A percentile compares a stretch with the other conserved stretches of the same genome.
Conservation (phyloP, 2,888 invertebrate genomes). For the Polietes domitor region DNA sequence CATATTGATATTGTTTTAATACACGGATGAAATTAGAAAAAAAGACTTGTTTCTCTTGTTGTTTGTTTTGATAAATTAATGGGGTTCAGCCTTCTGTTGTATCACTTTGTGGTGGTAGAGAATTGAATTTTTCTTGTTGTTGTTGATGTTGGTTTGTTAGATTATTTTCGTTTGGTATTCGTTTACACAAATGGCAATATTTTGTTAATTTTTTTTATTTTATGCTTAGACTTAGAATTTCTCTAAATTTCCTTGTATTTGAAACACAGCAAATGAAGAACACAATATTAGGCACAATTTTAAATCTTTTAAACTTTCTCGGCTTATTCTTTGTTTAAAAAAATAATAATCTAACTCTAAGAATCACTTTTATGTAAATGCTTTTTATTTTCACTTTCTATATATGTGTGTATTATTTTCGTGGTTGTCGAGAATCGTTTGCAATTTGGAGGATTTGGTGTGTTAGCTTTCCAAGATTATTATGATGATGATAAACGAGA, state of each 20-base stretch:
- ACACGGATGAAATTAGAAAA: slow-evolving; percentile 69
- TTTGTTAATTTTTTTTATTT: slow-evolving; percentile 64
- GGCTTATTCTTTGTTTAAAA: slow-evolving; percentile 45
- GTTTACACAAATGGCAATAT: slow-evolving; percentile 73
- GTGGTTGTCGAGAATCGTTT: slow-evolving; percentile 60
- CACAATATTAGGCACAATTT: slow-evolving; percentile 78
- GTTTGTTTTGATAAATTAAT: slow-evolving; percentile 71
- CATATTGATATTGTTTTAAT: slow-evolving; percentile 81
- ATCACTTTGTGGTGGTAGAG: slow-evolving; percentile 78
- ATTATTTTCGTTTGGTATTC: slow-evolving; percentile 74
- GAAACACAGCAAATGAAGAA: slow-evolving; percentile 74
- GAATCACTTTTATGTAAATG: slow-evolving; percentile 65
- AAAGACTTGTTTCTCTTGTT: slow-evolving; percentile 69
- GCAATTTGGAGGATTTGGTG: not conserved
- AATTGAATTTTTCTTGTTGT: slow-evolving; percentile 68
- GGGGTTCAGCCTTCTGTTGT: slow-evolving; percentile 78
- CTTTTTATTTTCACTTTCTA: slow-evolving; percentile 37
- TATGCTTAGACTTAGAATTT: slow-evolving; percentile 65
- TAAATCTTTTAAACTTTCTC: slow-evolving; percentile 25
- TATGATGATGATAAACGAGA: slow-evolving; percentile 33
- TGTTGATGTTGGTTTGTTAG: slow-evolving; percentile 12
- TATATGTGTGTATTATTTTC: slow-evolving; percentile 33
- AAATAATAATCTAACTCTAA: slow-evolving; percentile 49
- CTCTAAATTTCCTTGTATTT: slow-evolving; percentile 60
- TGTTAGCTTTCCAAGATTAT: slow-evolving; percentile 24